Evolutionary conservation across 2,797 vertebrate genomes (phyloP), one percentile per base, ranked within the genome.

Genomic region (Benthosema pterotum): DNA sequence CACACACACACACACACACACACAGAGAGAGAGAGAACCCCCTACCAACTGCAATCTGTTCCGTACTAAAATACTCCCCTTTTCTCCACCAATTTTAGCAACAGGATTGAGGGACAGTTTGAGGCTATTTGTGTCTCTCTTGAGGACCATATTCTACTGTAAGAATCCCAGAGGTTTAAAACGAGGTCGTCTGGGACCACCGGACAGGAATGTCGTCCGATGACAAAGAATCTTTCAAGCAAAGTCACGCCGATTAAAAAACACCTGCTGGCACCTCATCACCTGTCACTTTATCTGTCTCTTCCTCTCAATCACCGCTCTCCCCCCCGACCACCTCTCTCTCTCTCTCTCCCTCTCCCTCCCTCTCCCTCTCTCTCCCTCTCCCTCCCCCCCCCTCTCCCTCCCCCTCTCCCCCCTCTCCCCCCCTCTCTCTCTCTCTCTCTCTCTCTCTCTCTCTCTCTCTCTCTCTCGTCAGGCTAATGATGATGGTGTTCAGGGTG

Each of bases 21-120:
- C 25, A 50, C 3, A 60, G n/a, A 60, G 46, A 28, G 8, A 15
- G n/a, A n/a, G 6, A 32, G 6, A 54, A 2, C 28, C 19, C 42
- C 4, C 18, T 2, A 49, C 17, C 51, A 56, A 65, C 51, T 72
- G 68, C 59, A 69, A 63, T 78, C 63, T 71, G 64, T 65, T 75
- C 57, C n/a, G n/a, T 74, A 28, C 58, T 52, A 60, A 78, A 72
- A 60, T 55, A 64, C 49, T 52, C 19, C 11, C 18, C 16, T 28
- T 67, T 70, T 52, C 42, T 70, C 54, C 42, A 57, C 43, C 52
- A 52, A 68, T 14, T 56, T 77, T 60, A 73, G 48, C 66, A 63
- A 60, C 47, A 71, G 14, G 52, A 62, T 52, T 38, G 17, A 15
- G 53, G 12, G 11, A 56, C 6, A 57, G 9, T 12, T 25, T 18